Percentiles rank a stretch among this genome's conserved stretches.
Evolutionary conservation across 2,888 invertebrate genomes (phyloP).

Genomic region (Drosophila suboccidentalis): DNA sequence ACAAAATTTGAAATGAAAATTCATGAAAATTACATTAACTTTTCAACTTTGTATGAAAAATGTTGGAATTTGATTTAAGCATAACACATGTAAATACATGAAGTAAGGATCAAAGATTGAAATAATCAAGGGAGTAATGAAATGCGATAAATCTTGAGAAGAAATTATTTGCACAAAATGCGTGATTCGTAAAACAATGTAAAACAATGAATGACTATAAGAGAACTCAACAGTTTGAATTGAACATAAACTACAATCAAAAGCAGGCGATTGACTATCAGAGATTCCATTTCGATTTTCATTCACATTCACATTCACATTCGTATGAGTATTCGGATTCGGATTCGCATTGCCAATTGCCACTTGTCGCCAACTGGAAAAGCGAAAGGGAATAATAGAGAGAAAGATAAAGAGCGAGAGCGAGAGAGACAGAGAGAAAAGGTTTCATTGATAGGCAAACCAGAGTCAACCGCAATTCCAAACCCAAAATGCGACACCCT

Average conservation of each 20-base stretch:
- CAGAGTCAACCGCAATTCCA: constrained; percentile 28
- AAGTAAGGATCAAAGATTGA: constrained; percentile 3
- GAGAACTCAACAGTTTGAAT: constrained; percentile 27
- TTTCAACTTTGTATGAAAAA: constrained; percentile 7
- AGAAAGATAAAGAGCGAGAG: neutral
- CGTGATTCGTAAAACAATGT: neutral
- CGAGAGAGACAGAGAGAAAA: neutral
- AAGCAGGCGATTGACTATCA: constrained; percentile 35
- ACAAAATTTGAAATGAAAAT: constrained; percentile 32
- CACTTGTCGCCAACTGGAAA: constrained; percentile 25
- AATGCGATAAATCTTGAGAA: neutral
- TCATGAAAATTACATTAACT: constrained; percentile 41
- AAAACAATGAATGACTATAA: constrained; percentile 3
- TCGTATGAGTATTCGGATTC: constrained; percentile 12
- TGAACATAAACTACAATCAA: constrained; percentile 33
- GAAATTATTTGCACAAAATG: neutral
- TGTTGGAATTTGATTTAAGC: constrained; percentile 34
- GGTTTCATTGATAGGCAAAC: constrained; percentile 41
- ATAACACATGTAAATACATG: neutral
- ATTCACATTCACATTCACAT: constrained; percentile 9
- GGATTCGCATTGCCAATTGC: constrained; percentile 35
- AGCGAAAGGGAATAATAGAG: neutral
- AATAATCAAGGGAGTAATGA: neutral
- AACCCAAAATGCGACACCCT: constrained; percentile 37
- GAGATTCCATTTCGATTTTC: constrained; percentile 30